Conservation (phyloP, 1,140 invertebrate species). For the Euborellia annulipes region DNA sequence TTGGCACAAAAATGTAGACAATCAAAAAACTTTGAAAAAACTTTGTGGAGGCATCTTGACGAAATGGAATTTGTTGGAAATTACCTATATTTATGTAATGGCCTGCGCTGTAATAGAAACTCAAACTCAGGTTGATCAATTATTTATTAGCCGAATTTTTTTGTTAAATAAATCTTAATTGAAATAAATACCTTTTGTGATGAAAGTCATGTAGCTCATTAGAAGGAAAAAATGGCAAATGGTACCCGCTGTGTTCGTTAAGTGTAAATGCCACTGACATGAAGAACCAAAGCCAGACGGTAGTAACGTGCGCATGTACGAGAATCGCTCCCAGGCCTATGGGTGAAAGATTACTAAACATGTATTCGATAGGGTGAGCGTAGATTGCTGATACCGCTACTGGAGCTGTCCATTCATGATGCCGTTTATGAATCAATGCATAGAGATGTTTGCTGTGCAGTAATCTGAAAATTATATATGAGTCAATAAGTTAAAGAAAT, state of each 20-base stretch:
- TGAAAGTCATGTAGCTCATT: conserved; percentile 43
- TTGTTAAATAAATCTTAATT: no score
- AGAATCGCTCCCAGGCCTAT: conserved; percentile 29
- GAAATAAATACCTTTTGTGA: conserved; percentile 20
- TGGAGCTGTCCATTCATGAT: conserved; percentile 27
- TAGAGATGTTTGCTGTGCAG: conserved; percentile 30
- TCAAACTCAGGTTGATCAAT: no score
- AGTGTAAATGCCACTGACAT: conserved; percentile 33
- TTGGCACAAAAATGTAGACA: no score
- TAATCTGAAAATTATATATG: conserved; percentile 20
- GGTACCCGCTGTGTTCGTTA: conserved; percentile 38
- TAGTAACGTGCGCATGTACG: conserved; percentile 28
- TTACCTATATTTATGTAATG: no score
- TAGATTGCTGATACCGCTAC: conserved; percentile 34
- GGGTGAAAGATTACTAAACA: conserved; percentile 35
- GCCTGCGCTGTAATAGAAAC: no score
- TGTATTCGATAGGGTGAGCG: conserved; percentile 39
- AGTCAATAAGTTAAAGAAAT: no score
- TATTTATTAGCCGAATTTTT: no score
- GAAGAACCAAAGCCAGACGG: conserved; percentile 31
- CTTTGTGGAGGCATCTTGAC: no score
- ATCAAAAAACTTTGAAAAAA: no score
- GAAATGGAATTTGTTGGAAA: no score
- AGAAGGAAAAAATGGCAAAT: conserved; percentile 37
- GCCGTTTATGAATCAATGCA: conserved; percentile 31